phyloP scores from a whole-genome alignment of 2,888 invertebrate genomes.

The Trissonchulus sp. region DNA sequence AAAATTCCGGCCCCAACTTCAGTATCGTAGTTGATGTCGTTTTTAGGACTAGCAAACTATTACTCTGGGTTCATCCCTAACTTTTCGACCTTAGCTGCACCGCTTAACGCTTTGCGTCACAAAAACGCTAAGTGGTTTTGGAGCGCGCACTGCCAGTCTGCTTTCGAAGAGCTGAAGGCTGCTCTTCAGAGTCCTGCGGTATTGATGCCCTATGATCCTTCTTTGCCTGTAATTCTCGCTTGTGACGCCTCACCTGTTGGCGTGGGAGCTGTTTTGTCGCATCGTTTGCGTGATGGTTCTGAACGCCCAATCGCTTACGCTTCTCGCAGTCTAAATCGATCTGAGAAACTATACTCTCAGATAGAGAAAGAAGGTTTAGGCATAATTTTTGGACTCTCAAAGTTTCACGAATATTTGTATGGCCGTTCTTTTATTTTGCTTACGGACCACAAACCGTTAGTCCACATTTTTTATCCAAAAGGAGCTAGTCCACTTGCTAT shows the following conservation, averaged over 20 bases:
- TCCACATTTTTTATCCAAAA: no score
- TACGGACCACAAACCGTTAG: no score
- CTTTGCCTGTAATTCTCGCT: no score
- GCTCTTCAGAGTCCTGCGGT: conserved; percentile 37
- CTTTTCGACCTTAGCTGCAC: conserved; percentile 35
- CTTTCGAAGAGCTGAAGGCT: conserved; percentile 37
- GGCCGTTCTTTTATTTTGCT: conserved; percentile 51
- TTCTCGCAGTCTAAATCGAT: no score
- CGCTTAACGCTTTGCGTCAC: conserved; percentile 35
- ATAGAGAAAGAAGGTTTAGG: no score
- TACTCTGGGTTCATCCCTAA: no score
- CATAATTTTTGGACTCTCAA: conserved; percentile 50
- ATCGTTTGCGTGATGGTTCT: no score
- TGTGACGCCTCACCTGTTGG: no score
- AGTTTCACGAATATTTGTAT: conserved; percentile 52
- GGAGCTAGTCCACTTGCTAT: conserved; percentile 42
- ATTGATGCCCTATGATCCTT: conserved; percentile 41
- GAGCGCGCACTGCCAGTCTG: no score
- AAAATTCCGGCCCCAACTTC: conserved; percentile 37
- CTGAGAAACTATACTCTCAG: no score
- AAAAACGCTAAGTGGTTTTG: conserved; percentile 34
- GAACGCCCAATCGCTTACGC: no score
- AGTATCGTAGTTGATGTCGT: conserved; percentile 37
- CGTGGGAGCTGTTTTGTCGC: no score
- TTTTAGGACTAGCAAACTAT: conserved; percentile 41